Percentiles rank a stretch among this genome's conserved stretches.
These are phyloP conservation scores for Numenius arquata DNA, from an alignment of 2,113 vertebrate genomes.

Conservation along the genomic window DNA sequence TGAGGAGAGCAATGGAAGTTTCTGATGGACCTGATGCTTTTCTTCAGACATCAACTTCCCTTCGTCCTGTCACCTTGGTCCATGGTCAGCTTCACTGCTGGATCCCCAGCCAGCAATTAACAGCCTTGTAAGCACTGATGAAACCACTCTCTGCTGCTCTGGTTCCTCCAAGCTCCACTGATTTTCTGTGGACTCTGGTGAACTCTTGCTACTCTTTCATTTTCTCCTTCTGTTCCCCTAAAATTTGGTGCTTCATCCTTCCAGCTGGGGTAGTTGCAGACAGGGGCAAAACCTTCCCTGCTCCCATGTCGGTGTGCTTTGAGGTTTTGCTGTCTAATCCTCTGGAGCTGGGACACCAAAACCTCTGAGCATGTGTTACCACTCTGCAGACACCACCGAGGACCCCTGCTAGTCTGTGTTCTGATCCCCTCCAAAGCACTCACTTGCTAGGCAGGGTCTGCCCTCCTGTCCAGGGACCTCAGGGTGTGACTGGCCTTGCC, in stretches of 20 bases:
- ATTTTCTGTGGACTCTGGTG: not conserved
- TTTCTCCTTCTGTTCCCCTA: not conserved
- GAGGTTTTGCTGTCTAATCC: not conserved
- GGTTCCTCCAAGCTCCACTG: too few species aligned
- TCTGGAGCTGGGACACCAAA: not conserved
- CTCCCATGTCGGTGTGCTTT: accelerated
- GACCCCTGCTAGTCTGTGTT: not conserved
- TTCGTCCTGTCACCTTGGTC: too few species aligned
- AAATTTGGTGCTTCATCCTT: too few species aligned
- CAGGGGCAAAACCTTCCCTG: not conserved
- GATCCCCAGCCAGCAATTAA: not conserved
- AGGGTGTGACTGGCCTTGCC: not conserved
- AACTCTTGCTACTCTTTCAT: not conserved
- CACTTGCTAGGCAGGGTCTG: not conserved
- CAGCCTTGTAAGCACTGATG: accelerated
- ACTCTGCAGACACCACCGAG: accelerated
- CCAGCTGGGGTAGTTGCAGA: not conserved
- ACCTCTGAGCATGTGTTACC: not conserved
- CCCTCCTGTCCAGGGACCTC: accelerated
- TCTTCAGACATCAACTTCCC: not conserved
- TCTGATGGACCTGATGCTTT: not conserved
- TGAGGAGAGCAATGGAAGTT: not conserved
- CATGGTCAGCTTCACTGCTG: not conserved
- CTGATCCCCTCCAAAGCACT: accelerated
- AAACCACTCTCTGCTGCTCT: not conserved